These are phyloP conservation scores for Crotalus helleri DNA, from an alignment of 2,113 vertebrate genomes.

Conservation along the genomic window DNA sequence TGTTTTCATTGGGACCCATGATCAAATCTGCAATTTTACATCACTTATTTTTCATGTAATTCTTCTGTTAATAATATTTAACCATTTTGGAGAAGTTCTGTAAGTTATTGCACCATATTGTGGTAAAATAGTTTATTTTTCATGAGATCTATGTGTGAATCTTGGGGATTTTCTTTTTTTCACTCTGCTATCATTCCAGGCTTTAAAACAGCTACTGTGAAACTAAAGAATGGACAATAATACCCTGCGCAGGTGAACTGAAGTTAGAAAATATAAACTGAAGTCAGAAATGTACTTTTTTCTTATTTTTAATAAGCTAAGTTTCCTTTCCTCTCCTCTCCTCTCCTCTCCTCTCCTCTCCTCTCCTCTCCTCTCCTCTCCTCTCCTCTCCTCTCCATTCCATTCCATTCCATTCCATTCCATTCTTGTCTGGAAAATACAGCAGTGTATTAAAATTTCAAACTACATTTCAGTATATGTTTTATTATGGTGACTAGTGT, in stretches of 20 bases:
- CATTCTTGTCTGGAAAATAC: background rate
- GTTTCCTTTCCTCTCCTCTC: slow-evolving; percentile 2
- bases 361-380: background rate
- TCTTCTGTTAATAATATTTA: background rate
- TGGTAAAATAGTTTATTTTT: slow-evolving; percentile 3
- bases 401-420: background rate
- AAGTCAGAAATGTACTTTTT: slow-evolving; percentile 22
- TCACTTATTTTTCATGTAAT: background rate
- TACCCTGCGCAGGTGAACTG: slow-evolving; percentile 23
- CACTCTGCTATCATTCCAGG: background rate
- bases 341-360: background rate
- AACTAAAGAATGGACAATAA: slow-evolving; percentile 13
- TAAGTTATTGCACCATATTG: background rate
- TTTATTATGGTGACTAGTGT: background rate
- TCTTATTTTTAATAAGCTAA: slow-evolving; percentile 3
- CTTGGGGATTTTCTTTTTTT: slow-evolving; percentile 4
- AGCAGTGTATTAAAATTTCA: background rate
- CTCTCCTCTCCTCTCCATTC: too few relatives aligned
- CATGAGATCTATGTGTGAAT: background rate
- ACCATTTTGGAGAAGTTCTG: slow-evolving; percentile 19
- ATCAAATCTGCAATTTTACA: background rate
- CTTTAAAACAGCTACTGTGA: slow-evolving; percentile 13
- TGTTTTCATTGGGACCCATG: background rate
- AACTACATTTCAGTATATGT: slow-evolving; percentile 13
- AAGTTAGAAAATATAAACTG: slow-evolving; percentile 39